phyloP scores from a whole-genome alignment of 2,888 invertebrate species.

The Drosophila borborema region DNA sequence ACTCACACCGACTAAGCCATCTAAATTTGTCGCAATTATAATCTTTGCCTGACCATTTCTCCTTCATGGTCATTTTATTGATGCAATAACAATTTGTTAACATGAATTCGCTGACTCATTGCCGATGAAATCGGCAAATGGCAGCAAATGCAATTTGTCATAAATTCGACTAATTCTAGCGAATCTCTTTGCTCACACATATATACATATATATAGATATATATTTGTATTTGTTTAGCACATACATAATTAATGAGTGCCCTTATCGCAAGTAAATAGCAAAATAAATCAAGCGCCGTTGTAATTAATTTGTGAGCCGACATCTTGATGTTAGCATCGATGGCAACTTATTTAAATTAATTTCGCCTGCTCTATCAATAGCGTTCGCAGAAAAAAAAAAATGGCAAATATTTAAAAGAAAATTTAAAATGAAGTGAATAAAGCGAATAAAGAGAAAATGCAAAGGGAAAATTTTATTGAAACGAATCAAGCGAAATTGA shows the following conservation, averaged over 20 bases:
- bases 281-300: conserved; percentile 48
- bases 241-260: conserved; percentile 45
- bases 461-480: background rate
- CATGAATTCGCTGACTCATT: conserved; percentile 20
- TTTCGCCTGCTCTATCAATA: conserved; percentile 48
- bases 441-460: background rate
- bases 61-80: conserved; percentile 5
- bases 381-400: background rate
- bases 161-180: conserved; percentile 16
- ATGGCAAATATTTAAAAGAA: background rate
- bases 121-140: conserved; percentile 3
- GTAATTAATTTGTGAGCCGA: conserved; percentile 51
- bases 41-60: background rate
- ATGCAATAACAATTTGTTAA: background rate
- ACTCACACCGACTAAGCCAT: background rate
- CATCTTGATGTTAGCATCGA: conserved; percentile 46
- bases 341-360: conserved; percentile 55
- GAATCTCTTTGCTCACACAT: background rate
- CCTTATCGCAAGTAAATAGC: conserved; percentile 45
- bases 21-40: background rate
- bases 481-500: too few species aligned
- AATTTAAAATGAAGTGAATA: background rate
- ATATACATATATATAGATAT: background rate
- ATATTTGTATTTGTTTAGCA: conserved; percentile 2
- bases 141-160: conserved; percentile 48